Percentiles rank a stretch among this genome's conserved stretches.
These are phyloP conservation scores for Lamprotornis superbus DNA, from an alignment of 2,113 vertebrate genomes.

Conservation along the genomic window DNA sequence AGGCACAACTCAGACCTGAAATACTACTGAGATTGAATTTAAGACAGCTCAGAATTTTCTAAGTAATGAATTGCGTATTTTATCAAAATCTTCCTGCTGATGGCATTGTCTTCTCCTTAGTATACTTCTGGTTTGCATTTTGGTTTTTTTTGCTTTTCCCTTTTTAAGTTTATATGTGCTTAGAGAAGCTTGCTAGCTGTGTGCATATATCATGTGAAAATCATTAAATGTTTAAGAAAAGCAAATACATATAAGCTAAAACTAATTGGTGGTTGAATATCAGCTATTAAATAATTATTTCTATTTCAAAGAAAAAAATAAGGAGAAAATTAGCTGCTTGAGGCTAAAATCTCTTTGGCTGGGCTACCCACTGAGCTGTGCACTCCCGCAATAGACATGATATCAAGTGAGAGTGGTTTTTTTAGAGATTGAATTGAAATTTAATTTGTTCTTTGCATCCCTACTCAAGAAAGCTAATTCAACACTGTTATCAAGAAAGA, in stretches of 20 bases:
- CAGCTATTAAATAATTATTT: not conserved
- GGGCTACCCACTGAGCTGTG: not conserved
- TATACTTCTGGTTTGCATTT: not conserved
- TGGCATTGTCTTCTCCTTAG: not conserved
- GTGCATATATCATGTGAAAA: not conserved
- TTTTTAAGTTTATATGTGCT: not conserved
- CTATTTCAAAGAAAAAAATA: slow-evolving; percentile 3
- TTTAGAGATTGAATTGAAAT: not conserved
- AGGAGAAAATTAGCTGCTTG: not conserved
- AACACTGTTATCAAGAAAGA: not conserved
- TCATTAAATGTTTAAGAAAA: not conserved
- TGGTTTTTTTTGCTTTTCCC: accelerated
- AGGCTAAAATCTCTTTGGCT: not conserved
- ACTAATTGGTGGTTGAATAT: not conserved
- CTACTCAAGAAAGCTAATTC: not conserved
- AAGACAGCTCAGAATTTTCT: not conserved
- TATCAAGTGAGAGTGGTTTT: not conserved
- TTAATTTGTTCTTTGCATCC: slow-evolving; percentile 18
- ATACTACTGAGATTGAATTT: not conserved
- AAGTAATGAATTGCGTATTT: not conserved
- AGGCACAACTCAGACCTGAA: not conserved
- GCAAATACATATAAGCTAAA: not conserved
- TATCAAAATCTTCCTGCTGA: not conserved
- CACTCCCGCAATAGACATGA: not conserved
- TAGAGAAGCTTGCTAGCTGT: not conserved